Evolutionary conservation across 2,113 vertebrate genomes (phyloP), one percentile per base, ranked within the genome.

Genomic region (Salvator merianae): DNA sequence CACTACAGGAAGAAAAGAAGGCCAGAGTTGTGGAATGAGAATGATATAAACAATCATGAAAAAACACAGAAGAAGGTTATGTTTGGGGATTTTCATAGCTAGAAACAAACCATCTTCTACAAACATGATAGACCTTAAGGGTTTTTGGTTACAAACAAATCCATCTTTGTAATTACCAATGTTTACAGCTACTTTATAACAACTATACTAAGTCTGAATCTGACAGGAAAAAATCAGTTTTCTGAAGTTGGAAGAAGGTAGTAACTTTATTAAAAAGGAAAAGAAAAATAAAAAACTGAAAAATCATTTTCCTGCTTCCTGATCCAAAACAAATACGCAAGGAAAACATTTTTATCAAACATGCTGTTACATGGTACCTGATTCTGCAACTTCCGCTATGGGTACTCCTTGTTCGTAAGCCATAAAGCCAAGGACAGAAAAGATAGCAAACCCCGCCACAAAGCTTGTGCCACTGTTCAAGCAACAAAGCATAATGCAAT

Each of bases 371-470:
- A 72, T 95, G 97, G 95, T 82, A 99, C 99, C 99, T 79, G 99
- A 99, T 91, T 99, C 98, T 50, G 99, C 99, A 89, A 99, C 99
- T 85, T 98, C 98, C 20, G 98, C 98, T 47, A 99, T 99, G 69
- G 98, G 98, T 79, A 99, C 98, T 0, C 97, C 97, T 94, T 99
- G 99, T 66, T 99, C 99, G 1, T 96, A 98, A 16, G 99, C 98
- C 99, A 99, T 99, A 94, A 99, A 99, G 85, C 99, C 99, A 93
- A 99, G 95, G 89, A 99, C 98, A 3, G 99, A 99, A 96, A 99
- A 99, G 94, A 99, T 99, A 86, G 99, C 99, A 88, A 99, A 99
- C 86, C 98, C 99, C 70, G 99, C 99, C 86, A 99, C 94, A 63
- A 99, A 99, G 94, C 99, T 99, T 92, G 99, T 99, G 83, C 99